These are phyloP conservation scores for Ardeotis arabs DNA, from an alignment of 2,113 vertebrate species.

Conservation along the genomic window DNA sequence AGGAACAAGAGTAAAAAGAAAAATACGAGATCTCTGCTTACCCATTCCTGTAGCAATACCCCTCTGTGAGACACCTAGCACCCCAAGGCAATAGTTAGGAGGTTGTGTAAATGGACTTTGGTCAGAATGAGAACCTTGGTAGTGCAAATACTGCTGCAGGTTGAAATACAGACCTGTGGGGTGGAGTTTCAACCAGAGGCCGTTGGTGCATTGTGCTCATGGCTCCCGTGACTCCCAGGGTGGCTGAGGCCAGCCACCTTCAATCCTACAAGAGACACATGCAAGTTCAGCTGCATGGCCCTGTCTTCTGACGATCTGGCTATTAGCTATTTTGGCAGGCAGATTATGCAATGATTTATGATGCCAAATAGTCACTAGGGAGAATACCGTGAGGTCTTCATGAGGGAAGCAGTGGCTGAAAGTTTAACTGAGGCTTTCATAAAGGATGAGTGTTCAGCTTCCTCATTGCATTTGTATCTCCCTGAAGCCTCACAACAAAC, in stretches of 20 bases:
- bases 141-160: neutral
- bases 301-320: neutral
- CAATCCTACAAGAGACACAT: fast-evolving
- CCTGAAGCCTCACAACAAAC: neutral
- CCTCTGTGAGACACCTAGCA: neutral
- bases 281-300: neutral
- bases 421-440: neutral
- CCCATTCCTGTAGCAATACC: neutral
- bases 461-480: neutral
- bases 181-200: neutral
- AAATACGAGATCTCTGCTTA: neutral
- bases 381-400: neutral
- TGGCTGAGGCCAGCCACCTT: neutral
- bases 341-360: neutral
- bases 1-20: neutral
- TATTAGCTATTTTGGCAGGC: neutral
- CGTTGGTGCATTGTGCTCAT: neutral
- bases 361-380: neutral
- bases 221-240: neutral
- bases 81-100: neutral
- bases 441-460: neutral
- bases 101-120: neutral
- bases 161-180: neutral
- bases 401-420: neutral
- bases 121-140: neutral